Evolutionary conservation across 37 sponge, comb jelly and placozoan genomes (phyloP), one percentile per base, ranked within the genome.

Genomic region (Cladorhizidae sp.): DNA sequence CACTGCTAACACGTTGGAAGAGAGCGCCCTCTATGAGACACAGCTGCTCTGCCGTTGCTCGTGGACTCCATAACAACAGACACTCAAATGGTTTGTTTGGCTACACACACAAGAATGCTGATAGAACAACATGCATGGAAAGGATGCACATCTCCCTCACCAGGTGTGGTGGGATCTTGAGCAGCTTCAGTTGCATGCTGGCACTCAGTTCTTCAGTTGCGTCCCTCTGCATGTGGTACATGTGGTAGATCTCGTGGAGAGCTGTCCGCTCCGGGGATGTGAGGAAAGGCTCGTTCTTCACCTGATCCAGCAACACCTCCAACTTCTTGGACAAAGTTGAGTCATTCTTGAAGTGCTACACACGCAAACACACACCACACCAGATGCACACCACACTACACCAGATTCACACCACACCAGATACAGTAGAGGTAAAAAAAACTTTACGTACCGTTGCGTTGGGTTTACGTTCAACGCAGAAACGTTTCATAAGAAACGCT

Each of bases 41-140:
- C 71, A 87, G 77, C 70, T 87, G 88, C 77, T 87, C 88, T 43
- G 88, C 88, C 5, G 71, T 57, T 31, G 75, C 76, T 33, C 78
- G 21, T 43, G 88, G 77, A 18, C 31, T 40, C 88, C 88, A 87
- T 22, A 67, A 49, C 77, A 87, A 81, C 59, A 87, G 40, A 3
- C 55, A 41, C 61, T 87, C 88, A 87, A 70, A 87, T 11, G 88
- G 82, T 35, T 74, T 64, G 20, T 70, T 62, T 17, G 70, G 82
- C 77, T 80, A 40, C 33, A 61, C n/a, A 32, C 39, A 3, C 15
- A 62, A 62, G 26, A 71, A 7, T 6, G 6, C 45, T 41, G 23
- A 42, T 3, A 71, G 49, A 45, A 12, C 9, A 45, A 45, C 49
- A 45, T 45, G 49, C 9, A 3, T 59, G 28, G 15, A 28, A 59